These are phyloP conservation scores for Calliscelio sp. DNA, from an alignment of 2,888 invertebrate genomes.

Conservation along the genomic window DNA sequence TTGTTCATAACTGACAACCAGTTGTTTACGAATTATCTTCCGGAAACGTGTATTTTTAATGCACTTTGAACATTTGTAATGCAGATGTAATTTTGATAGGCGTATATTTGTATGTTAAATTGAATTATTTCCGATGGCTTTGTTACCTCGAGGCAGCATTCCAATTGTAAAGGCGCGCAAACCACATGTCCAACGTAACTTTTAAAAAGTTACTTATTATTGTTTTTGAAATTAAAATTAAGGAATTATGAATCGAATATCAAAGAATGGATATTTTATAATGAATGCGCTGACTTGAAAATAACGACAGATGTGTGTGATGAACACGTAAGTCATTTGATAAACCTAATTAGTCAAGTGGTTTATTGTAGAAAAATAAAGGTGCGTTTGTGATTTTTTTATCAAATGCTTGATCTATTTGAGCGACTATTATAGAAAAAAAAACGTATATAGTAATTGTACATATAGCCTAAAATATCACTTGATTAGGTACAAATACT, in stretches of 20 bases:
- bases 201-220: constrained; percentile 20
- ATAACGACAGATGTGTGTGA: constrained; percentile 12
- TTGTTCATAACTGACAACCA: neutral
- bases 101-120: constrained; percentile 13
- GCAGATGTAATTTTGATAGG: constrained; percentile 9
- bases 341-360: constrained; percentile 46
- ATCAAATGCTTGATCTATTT: constrained; percentile 26
- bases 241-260: constrained; percentile 17
- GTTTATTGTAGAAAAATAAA: constrained; percentile 34
- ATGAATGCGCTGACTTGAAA: constrained; percentile 10
- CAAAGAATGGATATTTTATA: constrained; percentile 19
- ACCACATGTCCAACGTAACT: neutral
- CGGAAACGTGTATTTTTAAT: neutral
- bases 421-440: constrained; percentile 20
- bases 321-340: constrained; percentile 18
- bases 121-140: neutral
- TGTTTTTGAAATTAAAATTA: constrained; percentile 16
- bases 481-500: constrained; percentile 32
- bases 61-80: neutral
- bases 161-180: constrained; percentile 12
- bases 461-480: constrained; percentile 45
- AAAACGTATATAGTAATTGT: constrained; percentile 34
- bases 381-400: constrained; percentile 23
- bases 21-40: neutral
- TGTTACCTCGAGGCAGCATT: constrained; percentile 28